Conservation (phyloP, 2,113 vertebrate species). For the Gymnorhina tibicen region DNA sequence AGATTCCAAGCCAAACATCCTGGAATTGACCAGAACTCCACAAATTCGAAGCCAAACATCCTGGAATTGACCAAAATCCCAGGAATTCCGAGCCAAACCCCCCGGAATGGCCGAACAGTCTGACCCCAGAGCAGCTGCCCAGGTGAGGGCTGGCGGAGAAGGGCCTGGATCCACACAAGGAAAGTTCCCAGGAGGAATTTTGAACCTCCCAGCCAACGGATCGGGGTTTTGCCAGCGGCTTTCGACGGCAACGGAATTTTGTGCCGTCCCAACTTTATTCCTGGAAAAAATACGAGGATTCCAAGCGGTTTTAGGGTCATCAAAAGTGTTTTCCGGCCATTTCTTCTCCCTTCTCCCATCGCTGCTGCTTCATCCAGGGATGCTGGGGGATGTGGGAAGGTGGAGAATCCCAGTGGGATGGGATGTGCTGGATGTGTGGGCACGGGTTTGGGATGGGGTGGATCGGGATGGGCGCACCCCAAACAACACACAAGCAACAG, state of each 20-base stretch:
- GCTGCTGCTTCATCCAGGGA: fast-evolving
- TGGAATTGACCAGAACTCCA: not conserved
- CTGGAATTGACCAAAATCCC: not conserved
- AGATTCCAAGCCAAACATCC: not conserved
- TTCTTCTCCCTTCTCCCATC: not conserved
- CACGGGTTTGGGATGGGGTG: not conserved
- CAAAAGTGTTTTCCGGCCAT: not conserved
- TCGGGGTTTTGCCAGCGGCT: not conserved
- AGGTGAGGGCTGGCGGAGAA: not conserved
- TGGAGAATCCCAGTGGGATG: not conserved
- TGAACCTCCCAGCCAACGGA: not conserved
- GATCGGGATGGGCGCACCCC: not conserved
- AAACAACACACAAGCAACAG: fast-evolving
- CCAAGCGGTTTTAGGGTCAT: not conserved
- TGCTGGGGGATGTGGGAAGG: not conserved
- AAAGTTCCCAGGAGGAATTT: not conserved
- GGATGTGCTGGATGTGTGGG: not conserved
- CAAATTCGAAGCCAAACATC: too few species aligned
- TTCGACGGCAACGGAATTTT: not conserved
- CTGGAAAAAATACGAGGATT: not conserved
- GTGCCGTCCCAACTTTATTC: not conserved
- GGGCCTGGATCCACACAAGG: not conserved
- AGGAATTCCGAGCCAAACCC: fast-evolving
- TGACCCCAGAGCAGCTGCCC: fast-evolving
- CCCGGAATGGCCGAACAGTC: not conserved